Percentiles rank a stretch among this genome's conserved stretches.
Evolutionary conservation across 2,888 invertebrate genomes (phyloP).

Genomic region (Apocheima hispidaria): DNA sequence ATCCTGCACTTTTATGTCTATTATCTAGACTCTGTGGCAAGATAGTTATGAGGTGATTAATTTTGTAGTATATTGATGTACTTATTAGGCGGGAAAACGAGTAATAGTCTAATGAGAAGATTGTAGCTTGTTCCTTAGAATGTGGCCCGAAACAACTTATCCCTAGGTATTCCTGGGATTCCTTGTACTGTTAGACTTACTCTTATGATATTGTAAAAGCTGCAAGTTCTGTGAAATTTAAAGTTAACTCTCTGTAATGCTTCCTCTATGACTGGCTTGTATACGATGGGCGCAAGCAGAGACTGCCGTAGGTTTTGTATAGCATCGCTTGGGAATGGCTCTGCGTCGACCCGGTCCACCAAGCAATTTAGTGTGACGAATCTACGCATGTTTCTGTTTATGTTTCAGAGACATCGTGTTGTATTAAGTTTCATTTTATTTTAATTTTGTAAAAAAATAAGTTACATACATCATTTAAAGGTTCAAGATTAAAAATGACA

Average conservation of each 20-base stretch:
- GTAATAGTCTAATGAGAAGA: too few species aligned
- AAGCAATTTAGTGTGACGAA: constrained; percentile 68
- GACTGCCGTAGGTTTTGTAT: constrained; percentile 68
- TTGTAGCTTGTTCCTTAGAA: too few species aligned
- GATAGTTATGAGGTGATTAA: too few species aligned
- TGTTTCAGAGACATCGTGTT: constrained; percentile 49
- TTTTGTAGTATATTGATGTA: too few species aligned
- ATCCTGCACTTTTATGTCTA: too few species aligned
- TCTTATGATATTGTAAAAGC: constrained; percentile 64
- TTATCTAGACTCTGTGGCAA: too few species aligned
- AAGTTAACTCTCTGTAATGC: constrained; percentile 70
- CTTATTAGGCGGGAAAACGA: too few species aligned
- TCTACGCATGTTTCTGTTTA: constrained; percentile 72
- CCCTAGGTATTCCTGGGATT: too few species aligned
- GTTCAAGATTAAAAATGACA: not conserved
- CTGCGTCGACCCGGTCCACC: constrained; percentile 61
- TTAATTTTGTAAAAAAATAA: constrained; percentile 1
- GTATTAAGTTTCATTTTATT: constrained; percentile 41
- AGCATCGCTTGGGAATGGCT: constrained; percentile 65
- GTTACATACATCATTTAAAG: not conserved
- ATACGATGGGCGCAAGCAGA: constrained; percentile 61
- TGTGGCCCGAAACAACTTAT: too few species aligned
- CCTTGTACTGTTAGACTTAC: too few species aligned
- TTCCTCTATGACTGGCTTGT: constrained; percentile 66
- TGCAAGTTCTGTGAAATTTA: constrained; percentile 72